phyloP scores from a whole-genome alignment of 2,888 invertebrate species.

The Noctua janthina region DNA sequence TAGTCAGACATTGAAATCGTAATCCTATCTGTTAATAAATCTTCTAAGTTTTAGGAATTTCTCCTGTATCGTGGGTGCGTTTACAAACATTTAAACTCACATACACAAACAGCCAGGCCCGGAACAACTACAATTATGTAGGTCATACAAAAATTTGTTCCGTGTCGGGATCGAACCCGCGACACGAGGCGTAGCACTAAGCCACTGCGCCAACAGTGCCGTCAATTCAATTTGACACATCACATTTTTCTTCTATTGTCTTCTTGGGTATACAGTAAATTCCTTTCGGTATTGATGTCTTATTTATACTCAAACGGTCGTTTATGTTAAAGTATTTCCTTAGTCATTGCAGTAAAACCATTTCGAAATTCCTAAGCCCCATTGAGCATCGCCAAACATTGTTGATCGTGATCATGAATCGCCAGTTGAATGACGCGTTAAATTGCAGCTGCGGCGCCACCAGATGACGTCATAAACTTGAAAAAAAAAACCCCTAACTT shows the following conservation, averaged over 20 bases:
- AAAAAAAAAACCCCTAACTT: constrained; percentile 58
- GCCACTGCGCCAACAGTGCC: background rate
- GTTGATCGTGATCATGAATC: constrained; percentile 61
- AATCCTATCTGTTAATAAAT: background rate
- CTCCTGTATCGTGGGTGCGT: background rate
- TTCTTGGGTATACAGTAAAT: background rate
- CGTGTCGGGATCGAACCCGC: background rate
- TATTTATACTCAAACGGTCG: constrained; percentile 3
- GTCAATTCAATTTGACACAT: background rate
- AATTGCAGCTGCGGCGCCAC: constrained; percentile 64
- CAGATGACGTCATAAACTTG: constrained; percentile 64
- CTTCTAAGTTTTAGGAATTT: background rate
- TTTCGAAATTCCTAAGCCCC: constrained; percentile 21
- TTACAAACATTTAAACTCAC: background rate
- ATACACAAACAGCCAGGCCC: background rate
- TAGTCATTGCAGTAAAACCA: constrained; percentile 7
- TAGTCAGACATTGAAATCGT: background rate
- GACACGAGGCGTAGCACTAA: background rate
- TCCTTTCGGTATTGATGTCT: no score
- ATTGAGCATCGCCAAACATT: constrained; percentile 43
- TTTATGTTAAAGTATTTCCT: constrained; percentile 22
- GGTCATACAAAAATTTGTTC: background rate
- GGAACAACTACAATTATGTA: background rate
- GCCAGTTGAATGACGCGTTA: constrained; percentile 66
- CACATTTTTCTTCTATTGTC: background rate